Evolutionary conservation across 2,113 vertebrate species (phyloP).

Genomic region (Eptatretus burgeri): DNA sequence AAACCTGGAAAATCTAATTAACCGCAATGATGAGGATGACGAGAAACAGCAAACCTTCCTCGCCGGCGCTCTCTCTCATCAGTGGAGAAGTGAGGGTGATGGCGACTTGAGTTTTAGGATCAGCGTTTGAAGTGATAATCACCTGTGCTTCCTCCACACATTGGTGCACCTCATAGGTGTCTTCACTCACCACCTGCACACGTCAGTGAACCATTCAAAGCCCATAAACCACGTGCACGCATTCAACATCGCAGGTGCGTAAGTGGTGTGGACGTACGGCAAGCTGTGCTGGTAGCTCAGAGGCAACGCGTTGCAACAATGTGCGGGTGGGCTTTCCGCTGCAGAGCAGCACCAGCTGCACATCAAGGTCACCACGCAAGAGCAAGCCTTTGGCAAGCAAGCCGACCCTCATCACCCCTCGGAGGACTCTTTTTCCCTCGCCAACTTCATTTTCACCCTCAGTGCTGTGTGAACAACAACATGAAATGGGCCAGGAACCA

Average conservation of each 20-base stretch:
- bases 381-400: slow-evolving; percentile 85
- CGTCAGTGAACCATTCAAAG: neutral
- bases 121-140: slow-evolving; percentile 48
- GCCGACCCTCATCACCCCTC: slow-evolving; percentile 80
- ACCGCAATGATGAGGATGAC: no score
- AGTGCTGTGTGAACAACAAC: neutral
- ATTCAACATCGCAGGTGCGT: no score
- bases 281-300: slow-evolving; percentile 75
- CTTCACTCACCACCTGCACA: neutral
- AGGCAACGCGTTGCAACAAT: slow-evolving; percentile 48
- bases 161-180: slow-evolving; percentile 48
- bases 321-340: slow-evolving; percentile 60
- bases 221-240: no score
- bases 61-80: slow-evolving; percentile 31
- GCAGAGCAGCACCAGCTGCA: slow-evolving; percentile 70
- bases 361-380: slow-evolving; percentile 61
- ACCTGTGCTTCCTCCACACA: slow-evolving; percentile 61
- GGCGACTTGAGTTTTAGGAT: slow-evolving; percentile 94
- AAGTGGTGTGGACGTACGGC: slow-evolving; percentile 26
- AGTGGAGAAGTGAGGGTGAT: slow-evolving; percentile 83
- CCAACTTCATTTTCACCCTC: neutral
- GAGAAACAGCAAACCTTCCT: no score
- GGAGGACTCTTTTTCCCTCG: slow-evolving; percentile 32
- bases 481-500: neutral
- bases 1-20: no score